Base-by-base conservation (phyloP, 2,113 vertebrate species). In the Colaptes auratus region DNA sequence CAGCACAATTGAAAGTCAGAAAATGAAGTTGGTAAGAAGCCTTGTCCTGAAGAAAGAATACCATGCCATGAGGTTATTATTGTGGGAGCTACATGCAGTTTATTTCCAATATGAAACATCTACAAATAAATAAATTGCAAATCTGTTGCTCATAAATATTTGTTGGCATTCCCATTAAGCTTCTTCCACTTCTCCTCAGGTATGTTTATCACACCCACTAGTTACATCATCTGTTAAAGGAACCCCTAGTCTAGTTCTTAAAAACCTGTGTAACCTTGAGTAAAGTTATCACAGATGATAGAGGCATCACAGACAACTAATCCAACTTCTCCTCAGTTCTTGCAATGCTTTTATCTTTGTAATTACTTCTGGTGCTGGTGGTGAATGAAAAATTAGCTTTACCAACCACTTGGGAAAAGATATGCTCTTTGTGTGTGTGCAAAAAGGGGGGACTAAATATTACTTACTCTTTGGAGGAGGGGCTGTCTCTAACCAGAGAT, bases 271-370 rank as follows among this genome's bases (percentile, higher is more conserved):
- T 82, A 94, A 92, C 95, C 94, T 93, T 96, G 86, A 92, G 60
- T 96, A 70, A 93, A 92, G 86, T 95, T 96, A 96, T 93, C 60
- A 56, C 67, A 82, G 60, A 73, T 80, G 87, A 94, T 91, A 96
- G 95, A 93, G 46, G 19, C 78, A 89, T 92, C 81, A 63, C 74
- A 89, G 91, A 90, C 91, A 94, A 82, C 66, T 92, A 92, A 95
- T 95, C 89, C 91, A 94, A 87, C 92, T 92, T 89, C 35, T 66
- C 74, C 94, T 84, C 74, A 73, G 63, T 79, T 78, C 55, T 81
- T 78, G 71, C 33, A 89, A 90, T 70, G 59, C 46, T 93, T 96
- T 96, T 96, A 92, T 93, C 92, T 93, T 87, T 92, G 50, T 88
- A 93, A 96, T 95, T 91, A 93, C 55, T 96, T 95, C 87, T 92